Percentiles rank a stretch among this genome's conserved stretches.
These are phyloP conservation scores for Cerceris rybyensis DNA, from an alignment of 2,888 invertebrate species.

Conservation along the genomic window DNA sequence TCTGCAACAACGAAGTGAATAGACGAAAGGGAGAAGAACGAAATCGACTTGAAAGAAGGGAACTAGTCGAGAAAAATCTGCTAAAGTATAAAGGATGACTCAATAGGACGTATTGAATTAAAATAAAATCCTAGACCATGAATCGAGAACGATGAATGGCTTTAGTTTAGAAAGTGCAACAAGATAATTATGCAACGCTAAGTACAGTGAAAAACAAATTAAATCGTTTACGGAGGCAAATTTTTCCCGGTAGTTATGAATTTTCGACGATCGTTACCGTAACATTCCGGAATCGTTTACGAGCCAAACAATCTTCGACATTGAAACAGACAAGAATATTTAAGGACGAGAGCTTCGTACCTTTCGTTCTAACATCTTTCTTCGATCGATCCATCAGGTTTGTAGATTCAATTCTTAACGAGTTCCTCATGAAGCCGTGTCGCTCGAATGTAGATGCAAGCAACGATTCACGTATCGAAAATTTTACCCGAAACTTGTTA, in stretches of 20 bases:
- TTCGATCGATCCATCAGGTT: slow-evolving; percentile 12
- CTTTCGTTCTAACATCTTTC: slow-evolving; percentile 2
- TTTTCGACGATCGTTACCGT: slow-evolving; percentile 4
- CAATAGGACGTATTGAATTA: not conserved
- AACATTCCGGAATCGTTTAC: slow-evolving; percentile 15
- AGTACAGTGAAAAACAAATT: not conserved
- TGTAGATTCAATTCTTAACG: slow-evolving; percentile 14
- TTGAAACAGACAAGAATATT: not conserved
- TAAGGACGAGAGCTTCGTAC: not conserved
- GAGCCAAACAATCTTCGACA: not conserved
- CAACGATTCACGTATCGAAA: slow-evolving; percentile 28
- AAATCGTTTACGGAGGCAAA: not conserved
- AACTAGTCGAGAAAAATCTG: not conserved
- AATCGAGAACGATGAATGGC: not conserved
- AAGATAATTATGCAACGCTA: slow-evolving; percentile 2
- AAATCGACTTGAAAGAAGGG: slow-evolving; percentile 4
- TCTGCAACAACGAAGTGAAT: slow-evolving; percentile 37
- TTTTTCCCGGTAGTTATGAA: slow-evolving; percentile 1
- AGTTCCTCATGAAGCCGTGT: slow-evolving; percentile 32
- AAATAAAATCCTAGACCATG: not conserved
- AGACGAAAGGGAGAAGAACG: slow-evolving; percentile 7
- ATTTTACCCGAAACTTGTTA: not conserved
- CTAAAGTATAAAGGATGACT: slow-evolving; percentile 1
- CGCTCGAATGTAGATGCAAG: slow-evolving; percentile 18
- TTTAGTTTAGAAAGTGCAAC: slow-evolving; percentile 2